These are phyloP conservation scores for Miltochrista miniata DNA, from an alignment of 2,888 invertebrate species.

Conservation along the genomic window DNA sequence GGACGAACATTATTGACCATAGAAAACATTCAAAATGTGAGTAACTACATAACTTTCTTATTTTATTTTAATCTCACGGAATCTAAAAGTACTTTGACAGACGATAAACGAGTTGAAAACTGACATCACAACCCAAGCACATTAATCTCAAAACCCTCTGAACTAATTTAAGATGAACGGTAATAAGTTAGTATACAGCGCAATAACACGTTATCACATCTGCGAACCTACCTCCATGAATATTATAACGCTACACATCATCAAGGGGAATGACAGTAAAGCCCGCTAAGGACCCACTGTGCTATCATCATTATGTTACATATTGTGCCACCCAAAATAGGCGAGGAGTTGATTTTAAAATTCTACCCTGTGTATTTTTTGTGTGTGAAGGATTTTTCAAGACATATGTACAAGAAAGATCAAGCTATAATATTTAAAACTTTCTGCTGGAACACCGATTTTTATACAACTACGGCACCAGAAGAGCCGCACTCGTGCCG, in stretches of 20 bases:
- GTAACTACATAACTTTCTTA: not conserved
- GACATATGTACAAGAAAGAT: too few relatives aligned
- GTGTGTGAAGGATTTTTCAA: too few relatives aligned
- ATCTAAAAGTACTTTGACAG: too few relatives aligned
- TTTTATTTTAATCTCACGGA: too few relatives aligned
- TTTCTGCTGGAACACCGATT: too few relatives aligned
- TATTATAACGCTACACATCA: conserved; percentile 45
- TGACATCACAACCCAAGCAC: not conserved
- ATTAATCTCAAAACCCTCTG: not conserved
- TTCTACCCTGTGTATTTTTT: conserved; percentile 1
- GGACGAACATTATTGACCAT: too few relatives aligned
- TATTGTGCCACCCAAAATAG: conserved; percentile 45
- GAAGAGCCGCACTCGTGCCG: too few relatives aligned
- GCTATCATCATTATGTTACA: conserved; percentile 53
- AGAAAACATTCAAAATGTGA: too few relatives aligned
- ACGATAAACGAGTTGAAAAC: not conserved
- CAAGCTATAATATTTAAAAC: too few relatives aligned
- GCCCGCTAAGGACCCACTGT: conserved; percentile 37
- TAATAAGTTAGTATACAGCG: conserved; percentile 26
- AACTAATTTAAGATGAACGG: conserved; percentile 10
- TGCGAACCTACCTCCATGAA: conserved; percentile 32
- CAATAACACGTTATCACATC: conserved; percentile 17
- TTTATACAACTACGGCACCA: too few relatives aligned
- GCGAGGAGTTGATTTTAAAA: conserved; percentile 21
- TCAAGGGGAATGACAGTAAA: conserved; percentile 35